Evolutionary conservation across 1,140 invertebrate species (phyloP).

Genomic region (Wasmannia auropunctata): DNA sequence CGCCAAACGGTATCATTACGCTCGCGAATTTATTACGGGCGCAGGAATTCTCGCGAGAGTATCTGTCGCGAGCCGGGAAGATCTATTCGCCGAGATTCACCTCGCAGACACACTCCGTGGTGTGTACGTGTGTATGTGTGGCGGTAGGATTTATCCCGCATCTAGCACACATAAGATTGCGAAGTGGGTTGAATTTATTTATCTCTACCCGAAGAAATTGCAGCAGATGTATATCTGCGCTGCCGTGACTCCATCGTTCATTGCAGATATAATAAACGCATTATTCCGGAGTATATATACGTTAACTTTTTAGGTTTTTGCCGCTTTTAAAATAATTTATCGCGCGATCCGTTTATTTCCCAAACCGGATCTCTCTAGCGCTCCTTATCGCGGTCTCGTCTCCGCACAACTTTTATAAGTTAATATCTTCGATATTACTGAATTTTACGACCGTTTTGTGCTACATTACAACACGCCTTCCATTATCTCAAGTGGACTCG

Average conservation of each 20-base stretch:
- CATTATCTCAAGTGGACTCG: background rate
- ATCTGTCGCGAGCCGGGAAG: conserved; percentile 29
- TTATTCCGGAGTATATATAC: background rate
- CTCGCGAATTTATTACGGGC: conserved; percentile 49
- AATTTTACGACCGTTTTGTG: background rate
- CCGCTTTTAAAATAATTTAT: conserved; percentile 13
- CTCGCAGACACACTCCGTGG: conserved; percentile 19
- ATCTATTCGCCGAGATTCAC: conserved; percentile 51
- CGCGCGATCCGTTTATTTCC: background rate
- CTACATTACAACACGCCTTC: background rate
- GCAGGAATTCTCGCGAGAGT: conserved; percentile 53
- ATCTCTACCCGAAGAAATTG: conserved; percentile 19
- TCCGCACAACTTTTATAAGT: background rate
- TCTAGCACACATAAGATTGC: background rate
- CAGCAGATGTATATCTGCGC: background rate
- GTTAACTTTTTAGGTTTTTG: background rate
- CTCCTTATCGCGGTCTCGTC: background rate
- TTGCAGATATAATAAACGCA: background rate
- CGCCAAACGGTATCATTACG: conserved; percentile 54
- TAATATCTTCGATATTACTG: background rate
- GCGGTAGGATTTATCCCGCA: conserved; percentile 37
- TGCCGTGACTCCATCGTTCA: background rate
- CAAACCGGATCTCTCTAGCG: background rate
- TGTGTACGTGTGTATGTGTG: background rate
- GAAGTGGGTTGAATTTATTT: conserved; percentile 14